phyloP scores from a whole-genome alignment of 2,797 vertebrate species.

The Molossus alvarezi region DNA sequence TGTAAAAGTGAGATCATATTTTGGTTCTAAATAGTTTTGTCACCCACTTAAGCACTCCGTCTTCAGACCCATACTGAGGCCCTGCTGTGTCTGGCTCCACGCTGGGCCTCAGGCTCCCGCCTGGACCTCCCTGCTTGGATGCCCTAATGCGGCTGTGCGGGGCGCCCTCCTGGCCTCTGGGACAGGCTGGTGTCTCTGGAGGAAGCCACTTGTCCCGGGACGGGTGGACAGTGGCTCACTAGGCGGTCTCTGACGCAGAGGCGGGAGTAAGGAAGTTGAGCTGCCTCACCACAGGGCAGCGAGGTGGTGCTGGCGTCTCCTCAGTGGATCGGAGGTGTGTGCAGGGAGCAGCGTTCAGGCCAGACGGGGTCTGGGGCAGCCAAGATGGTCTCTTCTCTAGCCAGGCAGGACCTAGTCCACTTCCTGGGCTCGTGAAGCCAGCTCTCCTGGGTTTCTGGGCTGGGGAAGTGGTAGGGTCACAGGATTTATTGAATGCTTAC shows the following conservation, averaged over 20 bases:
- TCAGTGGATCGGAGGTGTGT: rapidly evolving
- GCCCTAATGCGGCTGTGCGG: neutral
- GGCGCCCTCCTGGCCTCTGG: neutral
- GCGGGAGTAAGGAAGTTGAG: neutral
- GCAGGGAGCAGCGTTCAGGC: neutral
- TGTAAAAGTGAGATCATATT: neutral
- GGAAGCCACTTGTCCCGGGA: neutral
- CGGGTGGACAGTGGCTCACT: neutral
- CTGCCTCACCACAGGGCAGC: neutral
- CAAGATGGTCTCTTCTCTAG: neutral
- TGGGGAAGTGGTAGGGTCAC: too few species aligned
- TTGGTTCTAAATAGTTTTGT: neutral
- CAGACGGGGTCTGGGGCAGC: neutral
- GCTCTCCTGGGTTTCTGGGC: neutral
- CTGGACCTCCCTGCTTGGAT: neutral
- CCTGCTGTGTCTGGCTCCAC: neutral
- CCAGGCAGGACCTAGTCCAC: neutral
- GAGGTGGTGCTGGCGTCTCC: neutral
- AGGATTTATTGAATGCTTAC: neutral
- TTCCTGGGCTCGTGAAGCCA: neutral
- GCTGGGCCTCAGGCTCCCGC: neutral
- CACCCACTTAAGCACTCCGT: too few species aligned
- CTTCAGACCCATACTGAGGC: neutral
- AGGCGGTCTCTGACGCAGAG: neutral
- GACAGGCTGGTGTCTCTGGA: neutral